Conservation (phyloP, 2,888 invertebrate genomes). For the Deilephila elpenor region DNA sequence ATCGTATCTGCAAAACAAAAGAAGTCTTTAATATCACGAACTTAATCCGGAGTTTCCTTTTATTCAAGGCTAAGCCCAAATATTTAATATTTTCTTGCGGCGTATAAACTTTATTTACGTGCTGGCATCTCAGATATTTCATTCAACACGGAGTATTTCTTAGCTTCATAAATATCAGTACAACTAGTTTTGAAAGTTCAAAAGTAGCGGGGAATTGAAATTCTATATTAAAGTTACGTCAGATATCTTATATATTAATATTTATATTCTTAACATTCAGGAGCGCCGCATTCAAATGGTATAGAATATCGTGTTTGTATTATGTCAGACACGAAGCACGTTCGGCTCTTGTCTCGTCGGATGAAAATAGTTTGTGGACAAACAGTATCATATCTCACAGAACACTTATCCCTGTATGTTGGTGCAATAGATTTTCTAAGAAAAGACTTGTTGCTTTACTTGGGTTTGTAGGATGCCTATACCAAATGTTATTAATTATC, state of each 20-base stretch:
- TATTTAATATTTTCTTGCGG: background rate
- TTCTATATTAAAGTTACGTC: constrained; percentile 20
- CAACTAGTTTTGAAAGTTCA: background rate
- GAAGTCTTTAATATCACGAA: background rate
- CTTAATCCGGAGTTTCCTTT: constrained; percentile 2
- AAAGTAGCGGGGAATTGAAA: constrained; percentile 10
- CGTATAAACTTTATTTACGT: background rate
- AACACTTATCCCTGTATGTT: constrained; percentile 9
- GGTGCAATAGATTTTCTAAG: background rate
- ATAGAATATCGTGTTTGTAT: constrained; percentile 15
- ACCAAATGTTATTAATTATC: background rate
- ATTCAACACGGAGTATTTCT: background rate
- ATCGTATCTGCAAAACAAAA: background rate
- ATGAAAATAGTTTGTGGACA: constrained; percentile 17
- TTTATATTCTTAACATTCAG: constrained; percentile 5
- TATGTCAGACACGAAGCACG: constrained; percentile 7
- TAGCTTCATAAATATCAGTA: background rate
- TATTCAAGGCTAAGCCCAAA: background rate
- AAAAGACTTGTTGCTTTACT: background rate
- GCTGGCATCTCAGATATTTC: background rate
- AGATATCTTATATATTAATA: background rate
- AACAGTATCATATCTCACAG: constrained; percentile 19
- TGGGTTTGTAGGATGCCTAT: background rate
- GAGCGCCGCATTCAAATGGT: constrained; percentile 14
- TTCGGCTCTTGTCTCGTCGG: constrained; percentile 7